Base-by-base conservation (phyloP, 2,113 vertebrate genomes). In the Psettodes erumei region DNA sequence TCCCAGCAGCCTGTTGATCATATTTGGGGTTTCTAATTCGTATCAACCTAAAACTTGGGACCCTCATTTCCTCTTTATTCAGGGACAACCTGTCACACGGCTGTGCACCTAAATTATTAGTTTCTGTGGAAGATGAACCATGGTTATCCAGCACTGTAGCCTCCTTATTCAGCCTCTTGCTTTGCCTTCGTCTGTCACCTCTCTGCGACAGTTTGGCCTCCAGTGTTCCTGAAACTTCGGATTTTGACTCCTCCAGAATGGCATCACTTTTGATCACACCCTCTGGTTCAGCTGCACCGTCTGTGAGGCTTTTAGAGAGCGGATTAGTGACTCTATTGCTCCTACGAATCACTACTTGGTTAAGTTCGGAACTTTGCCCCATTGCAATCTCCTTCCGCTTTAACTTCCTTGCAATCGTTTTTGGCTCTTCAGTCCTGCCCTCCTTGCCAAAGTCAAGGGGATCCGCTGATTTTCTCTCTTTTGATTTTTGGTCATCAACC, bases 1-100 rank as follows among this genome's bases (percentile, higher is more conserved):
- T 90, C 48, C 72, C 80, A 51, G 58, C 78, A 15, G 73, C 58
- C 61, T 71, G 77, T 21, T 75, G 45, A 48, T 89, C 87, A 37
- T 87, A 92, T 86, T 94, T 94, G 6, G 93, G 93, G 71, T 95
- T 95, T 85, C 77, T 89, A 73, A 94, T 87, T 55, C 89, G 90
- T 47, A 81, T 82, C 55, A 95, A 73, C 62, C 91, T 94, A 61
- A 95, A 85, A 43, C 92, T 93, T 33, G 93, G 94, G 59, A 94
- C 82, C 47, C 65, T 86, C 2, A 53, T 83, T 3, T 91, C 84
- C 10, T 88, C 79, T 5, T 67, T 90, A 70, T 83, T 82, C 16
- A 81, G 71, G 13, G 51, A 19, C 42, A 79, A 71, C 61, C 58
- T 69, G 30, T 88, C 88, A 53, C 11, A 42, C 70, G 79, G 69